Evolutionary conservation across 1,140 invertebrate genomes (phyloP).

Genomic region (Atopsyche davidsoni): DNA sequence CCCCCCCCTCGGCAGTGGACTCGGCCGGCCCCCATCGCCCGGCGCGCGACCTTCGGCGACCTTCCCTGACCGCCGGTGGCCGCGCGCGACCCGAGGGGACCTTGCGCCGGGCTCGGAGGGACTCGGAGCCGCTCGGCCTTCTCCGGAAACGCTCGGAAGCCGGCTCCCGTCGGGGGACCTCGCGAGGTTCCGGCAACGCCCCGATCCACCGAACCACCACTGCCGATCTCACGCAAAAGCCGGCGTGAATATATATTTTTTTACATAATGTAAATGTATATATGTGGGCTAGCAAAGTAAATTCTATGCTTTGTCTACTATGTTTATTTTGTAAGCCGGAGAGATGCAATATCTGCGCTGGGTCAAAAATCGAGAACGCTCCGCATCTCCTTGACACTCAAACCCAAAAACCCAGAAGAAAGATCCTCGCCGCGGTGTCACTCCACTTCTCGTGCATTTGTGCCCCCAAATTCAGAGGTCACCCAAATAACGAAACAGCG

Average conservation of each 20-base stretch:
- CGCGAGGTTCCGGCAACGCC: background rate
- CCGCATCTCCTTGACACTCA: no score
- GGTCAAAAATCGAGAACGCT: no score
- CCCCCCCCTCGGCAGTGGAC: background rate
- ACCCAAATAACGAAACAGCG: no score
- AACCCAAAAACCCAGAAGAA: no score
- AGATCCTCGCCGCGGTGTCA: no score
- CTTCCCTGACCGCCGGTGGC: background rate
- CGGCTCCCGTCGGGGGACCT: background rate
- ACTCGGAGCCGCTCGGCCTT: background rate
- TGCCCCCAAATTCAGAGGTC: no score
- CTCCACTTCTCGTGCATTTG: no score
- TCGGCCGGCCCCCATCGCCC: background rate
- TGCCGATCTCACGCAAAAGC: background rate
- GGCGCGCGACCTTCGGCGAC: background rate
- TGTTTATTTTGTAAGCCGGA: background rate
- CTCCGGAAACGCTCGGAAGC: background rate
- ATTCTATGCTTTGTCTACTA: background rate
- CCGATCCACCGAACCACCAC: background rate
- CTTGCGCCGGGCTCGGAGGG: background rate
- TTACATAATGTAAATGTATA: background rate
- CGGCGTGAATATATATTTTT: background rate
- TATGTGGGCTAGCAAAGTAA: background rate
- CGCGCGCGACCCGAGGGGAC: slow-evolving; percentile 11
- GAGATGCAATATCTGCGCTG: background rate